Evolutionary conservation across 2,113 vertebrate species (phyloP), one percentile per base, ranked within the genome.

Genomic region (Lampris megalopsis): DNA sequence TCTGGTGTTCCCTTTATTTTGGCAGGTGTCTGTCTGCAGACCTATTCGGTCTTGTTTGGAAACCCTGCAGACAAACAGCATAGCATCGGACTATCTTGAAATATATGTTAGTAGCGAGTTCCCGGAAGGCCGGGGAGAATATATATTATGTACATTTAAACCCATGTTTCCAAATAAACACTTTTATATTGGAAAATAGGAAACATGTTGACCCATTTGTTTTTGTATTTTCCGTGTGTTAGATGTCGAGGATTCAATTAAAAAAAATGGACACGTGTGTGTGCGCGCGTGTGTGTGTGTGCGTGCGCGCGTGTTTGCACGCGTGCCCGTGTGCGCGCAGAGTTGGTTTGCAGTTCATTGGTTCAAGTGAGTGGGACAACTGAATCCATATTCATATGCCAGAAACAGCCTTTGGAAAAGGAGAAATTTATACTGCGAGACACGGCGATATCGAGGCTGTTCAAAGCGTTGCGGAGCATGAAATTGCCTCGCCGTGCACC

Each of bases 81-180:
- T 63, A 43, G 38, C 67, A 71, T 63, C 64, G 52, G 48, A 58
- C 57, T 57, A 48, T 67, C 54, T 47, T 58, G 71, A 62, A 35
- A 41, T 37, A 24, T 10, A n/a, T 64, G 38, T 74, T 5, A 43
- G 58, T 5, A 43, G 58, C 13, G 8, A 2, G 9, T 43, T 48
- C 43, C 57, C 45, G 5, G 43, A 41, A 9, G 37, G 53, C 7
- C 36, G 40, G 38, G 35, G 40, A 43, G 38, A 13, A 56, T 60
- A 60, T 71, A 75, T 71, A 75, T 64, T 45, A 42, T 91, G 86
- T 91, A 81, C 76, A 82, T 86, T 77, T 74, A 66, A 79, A 89
- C 71, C 24, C 75, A 77, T 87, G 77, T 91, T 89, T 91, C 78
- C 75, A 88, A 92, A 92, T 93, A 92, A 92, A 93, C 65, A 56